These are phyloP conservation scores for Neoascia interrupta DNA, from an alignment of 2,888 invertebrate species.

Conservation along the genomic window DNA sequence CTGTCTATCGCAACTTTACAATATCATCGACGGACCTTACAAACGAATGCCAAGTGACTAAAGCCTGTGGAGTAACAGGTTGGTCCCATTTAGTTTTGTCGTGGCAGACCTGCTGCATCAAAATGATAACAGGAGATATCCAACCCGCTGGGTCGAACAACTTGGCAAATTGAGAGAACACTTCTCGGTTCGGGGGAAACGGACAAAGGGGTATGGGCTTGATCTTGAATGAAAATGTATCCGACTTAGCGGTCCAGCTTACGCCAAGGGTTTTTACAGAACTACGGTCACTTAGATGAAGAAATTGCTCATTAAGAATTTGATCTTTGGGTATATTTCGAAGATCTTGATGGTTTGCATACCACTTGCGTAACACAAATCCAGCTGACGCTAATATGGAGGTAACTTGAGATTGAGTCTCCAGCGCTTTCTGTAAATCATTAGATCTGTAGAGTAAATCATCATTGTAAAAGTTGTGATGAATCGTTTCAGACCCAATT, in stretches of 20 bases:
- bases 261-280: constrained; percentile 40
- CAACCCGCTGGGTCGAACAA: constrained; percentile 50
- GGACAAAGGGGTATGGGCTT: constrained; percentile 1
- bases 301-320: constrained; percentile 5
- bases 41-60: constrained; percentile 30
- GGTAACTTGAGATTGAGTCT: constrained; percentile 39
- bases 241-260: constrained; percentile 34
- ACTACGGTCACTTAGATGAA: constrained; percentile 3
- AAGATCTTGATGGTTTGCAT: constrained; percentile 5
- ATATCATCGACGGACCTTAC: constrained; percentile 20
- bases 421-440: background rate
- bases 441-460: constrained; percentile 36
- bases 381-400: constrained; percentile 27
- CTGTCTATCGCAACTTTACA: constrained; percentile 38
- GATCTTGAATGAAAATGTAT: constrained; percentile 37
- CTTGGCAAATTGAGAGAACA: constrained; percentile 52
- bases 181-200: constrained; percentile 54
- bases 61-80: background rate
- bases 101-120: constrained; percentile 38
- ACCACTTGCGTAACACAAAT: constrained; percentile 52
- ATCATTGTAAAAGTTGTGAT: constrained; percentile 44
- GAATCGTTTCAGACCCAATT: constrained; percentile 33
- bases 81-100: constrained; percentile 40
- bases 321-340: constrained; percentile 13
- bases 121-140: constrained; percentile 13